Evolutionary conservation across 2,797 vertebrate genomes (phyloP), one percentile per base, ranked within the genome.

Genomic region (Peromyscus melanophrys): DNA sequence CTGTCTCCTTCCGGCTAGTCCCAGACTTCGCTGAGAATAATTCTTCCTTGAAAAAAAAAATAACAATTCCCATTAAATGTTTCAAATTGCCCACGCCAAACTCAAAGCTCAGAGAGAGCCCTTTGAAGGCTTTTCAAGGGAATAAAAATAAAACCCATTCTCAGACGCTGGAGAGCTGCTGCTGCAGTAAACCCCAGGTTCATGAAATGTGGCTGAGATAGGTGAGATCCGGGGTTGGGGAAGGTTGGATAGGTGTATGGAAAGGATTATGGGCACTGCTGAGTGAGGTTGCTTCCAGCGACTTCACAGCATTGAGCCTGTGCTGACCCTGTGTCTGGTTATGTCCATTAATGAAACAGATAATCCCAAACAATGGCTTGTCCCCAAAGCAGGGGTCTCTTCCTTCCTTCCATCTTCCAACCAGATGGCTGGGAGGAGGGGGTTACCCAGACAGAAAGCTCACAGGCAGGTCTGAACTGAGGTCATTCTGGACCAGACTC

Each of bases 1-100:
- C 97, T 97, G 97, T 98, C 98, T 98, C 98, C 98, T 98, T 98
- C 96, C 89, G 98, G 98, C 98, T 96, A 93, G 98, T 97, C 96
- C 96, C 94, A 96, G 98, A 97, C 95, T 97, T 98, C 97, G 96
- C 97, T 83, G 92, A 94, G 98, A 97, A 98, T 98, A 98, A 97
- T 96, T 98, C 97, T 93, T 96, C 93, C 98, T 97, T 95, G 78
- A 0, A 1, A 86, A 93, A 57, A 88, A 78, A 89, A 14, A 92
- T 40, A 96, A 97, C 96, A 97, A 98, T 97, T 93, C 95, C 95
- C 94, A 94, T 96, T 87, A 94, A 89, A 96, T 93, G 95, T 92
- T 97, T 97, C 89, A 76, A 65, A 93, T 87, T 88, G 69, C 88
- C 96, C 86, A 91, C 1, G 6, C 91, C 95, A 67, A 97, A 96